Evolutionary conservation across 2,797 vertebrate species (phyloP).

Genomic region (Coendou prehensilis): DNA sequence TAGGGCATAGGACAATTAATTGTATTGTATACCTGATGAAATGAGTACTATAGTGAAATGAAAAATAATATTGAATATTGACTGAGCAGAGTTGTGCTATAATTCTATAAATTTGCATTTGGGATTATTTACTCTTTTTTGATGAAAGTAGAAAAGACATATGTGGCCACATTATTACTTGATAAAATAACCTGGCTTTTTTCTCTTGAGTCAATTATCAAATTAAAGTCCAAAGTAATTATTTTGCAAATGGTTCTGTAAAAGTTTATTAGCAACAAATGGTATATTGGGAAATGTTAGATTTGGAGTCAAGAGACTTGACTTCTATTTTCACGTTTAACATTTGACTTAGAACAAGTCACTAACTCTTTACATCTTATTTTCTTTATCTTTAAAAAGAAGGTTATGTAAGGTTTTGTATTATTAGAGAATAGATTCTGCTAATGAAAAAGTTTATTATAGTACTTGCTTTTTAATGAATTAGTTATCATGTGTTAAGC

Average conservation of each 20-base stretch:
- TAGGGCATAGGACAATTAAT: not conserved
- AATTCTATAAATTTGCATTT: conserved; percentile 52
- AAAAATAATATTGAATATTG: conserved; percentile 20
- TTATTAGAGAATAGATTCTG: not conserved
- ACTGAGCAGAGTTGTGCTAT: not conserved
- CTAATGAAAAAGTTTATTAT: conserved; percentile 19
- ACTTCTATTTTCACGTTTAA: conserved; percentile 32
- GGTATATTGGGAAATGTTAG: not conserved
- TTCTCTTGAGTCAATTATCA: conserved; percentile 3
- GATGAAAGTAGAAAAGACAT: not conserved
- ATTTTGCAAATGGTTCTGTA: conserved; percentile 33
- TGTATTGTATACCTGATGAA: not conserved
- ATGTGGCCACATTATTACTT: conserved; percentile 13
- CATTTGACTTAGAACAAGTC: not conserved
- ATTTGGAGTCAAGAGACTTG: conserved; percentile 45
- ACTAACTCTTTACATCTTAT: conserved; percentile 9
- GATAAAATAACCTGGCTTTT: conserved; percentile 3
- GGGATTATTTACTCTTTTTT: conserved; percentile 38
- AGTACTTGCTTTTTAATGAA: conserved; percentile 55
- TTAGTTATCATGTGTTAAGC: conserved; percentile 20
- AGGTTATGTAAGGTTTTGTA: not conserved
- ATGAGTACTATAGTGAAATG: not conserved
- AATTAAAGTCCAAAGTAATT: conserved; percentile 43
- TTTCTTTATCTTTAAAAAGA: conserved; percentile 25
- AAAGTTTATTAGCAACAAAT: not conserved